Base-by-base conservation (phyloP, 1,140 invertebrate genomes). In the Choristoneura fumiferana region DNA sequence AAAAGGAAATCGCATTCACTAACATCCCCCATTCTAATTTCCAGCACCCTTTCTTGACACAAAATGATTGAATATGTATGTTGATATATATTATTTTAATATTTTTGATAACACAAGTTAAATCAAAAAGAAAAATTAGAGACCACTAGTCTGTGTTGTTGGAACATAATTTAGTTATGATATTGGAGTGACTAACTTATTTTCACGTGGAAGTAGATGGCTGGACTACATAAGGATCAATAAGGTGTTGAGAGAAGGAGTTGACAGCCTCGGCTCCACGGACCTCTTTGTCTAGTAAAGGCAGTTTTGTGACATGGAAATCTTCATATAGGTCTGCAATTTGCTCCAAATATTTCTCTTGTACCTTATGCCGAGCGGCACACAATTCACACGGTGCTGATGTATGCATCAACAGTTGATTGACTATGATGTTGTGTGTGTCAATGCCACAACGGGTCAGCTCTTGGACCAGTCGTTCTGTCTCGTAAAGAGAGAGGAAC, bases 401-500 rank as follows among this genome's bases (percentile, higher is more conserved):
- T 43, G 92, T 91, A 15, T 92, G 79, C 64, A 95, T 92, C 22
- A 97, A 76, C 29, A 96, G 86, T 70, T 97, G 95, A 89, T 97
- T 96, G 0, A 97, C 95, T 80, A 98, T 93, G 34, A 99, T 98
- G 83, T 99, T 99, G 81, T 99, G 98, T 0, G 97, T 98, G 74
- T 99, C 98, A 56, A 99, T 99, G 59, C 95, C 96, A 79, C 94
- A 96, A 81, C 98, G 97, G 0, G 98, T 98, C 49, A 99, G 91
- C 89, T 99, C 98, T 90, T 97, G 96, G 0, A 97, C 95, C 38
- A 99, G 91, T 62, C 98, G 92, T 89, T 99, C 98, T 0, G 98
- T 99, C 92, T 99, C 99, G 85, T 99, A 99, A 8, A 99, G 89
- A 0, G 98, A 99, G 14, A 99, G 92, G 88, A 99, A 99, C 90